A percentile compares a stretch with the other conserved stretches of the same genome.
Conservation (phyloP, 2,888 invertebrate genomes). For the Melangyna quadrimaculata region DNA sequence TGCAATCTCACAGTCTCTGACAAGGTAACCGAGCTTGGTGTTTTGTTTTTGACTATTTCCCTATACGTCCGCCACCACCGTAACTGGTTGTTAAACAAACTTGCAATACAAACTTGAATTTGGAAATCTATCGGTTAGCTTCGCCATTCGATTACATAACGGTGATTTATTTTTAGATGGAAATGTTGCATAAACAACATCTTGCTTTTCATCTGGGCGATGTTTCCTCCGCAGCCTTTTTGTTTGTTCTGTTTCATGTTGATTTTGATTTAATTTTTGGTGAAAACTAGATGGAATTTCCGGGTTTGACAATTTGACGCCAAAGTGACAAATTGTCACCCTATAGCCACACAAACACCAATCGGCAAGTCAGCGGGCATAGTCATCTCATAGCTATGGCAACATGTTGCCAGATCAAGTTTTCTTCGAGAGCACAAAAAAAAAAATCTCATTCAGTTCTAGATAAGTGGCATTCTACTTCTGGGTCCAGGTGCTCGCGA, state of each 20-base stretch:
- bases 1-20: conserved; percentile 8
- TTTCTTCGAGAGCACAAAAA: not conserved
- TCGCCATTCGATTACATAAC: conserved; percentile 53
- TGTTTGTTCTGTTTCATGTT: conserved; percentile 18
- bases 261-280: conserved; percentile 40
- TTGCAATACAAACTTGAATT: conserved; percentile 31
- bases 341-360: conserved; percentile 5
- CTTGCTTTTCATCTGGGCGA: not conserved
- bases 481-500: conserved; percentile 49
- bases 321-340: conserved; percentile 28
- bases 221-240: not conserved
- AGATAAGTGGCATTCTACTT: conserved; percentile 46
- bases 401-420: conserved; percentile 44
- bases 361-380: not conserved
- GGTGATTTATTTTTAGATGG: conserved; percentile 63
- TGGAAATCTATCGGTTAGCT: conserved; percentile 30
- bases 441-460: conserved; percentile 31
- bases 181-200: conserved; percentile 42
- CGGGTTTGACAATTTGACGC: conserved; percentile 54
- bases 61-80: conserved; percentile 2
- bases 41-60: conserved; percentile 35
- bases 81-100: conserved; percentile 22
- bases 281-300: conserved; percentile 48
- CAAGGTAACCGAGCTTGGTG: conserved; percentile 28
- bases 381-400: not conserved